A percentile compares a stretch with the other conserved stretches of the same genome.
phyloP scores from a whole-genome alignment of 2,888 invertebrate species.

The Nudaria mundana region DNA sequence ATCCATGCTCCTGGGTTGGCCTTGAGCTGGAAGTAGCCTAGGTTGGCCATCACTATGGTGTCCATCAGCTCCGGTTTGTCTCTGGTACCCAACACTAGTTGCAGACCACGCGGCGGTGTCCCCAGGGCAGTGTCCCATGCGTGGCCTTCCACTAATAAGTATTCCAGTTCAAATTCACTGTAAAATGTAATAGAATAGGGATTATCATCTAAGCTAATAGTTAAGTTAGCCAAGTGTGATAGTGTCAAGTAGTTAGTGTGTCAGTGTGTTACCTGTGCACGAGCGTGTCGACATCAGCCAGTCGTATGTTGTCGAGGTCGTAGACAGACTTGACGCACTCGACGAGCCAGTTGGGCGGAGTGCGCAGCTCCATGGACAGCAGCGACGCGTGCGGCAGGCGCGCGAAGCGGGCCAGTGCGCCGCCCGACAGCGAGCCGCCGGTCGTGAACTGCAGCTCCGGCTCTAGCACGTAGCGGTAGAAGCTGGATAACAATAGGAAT shows the following conservation, averaged over 20 bases:
- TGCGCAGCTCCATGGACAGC: constrained; percentile 88
- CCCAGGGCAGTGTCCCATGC: constrained; percentile 96
- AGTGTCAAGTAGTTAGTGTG: too few relatives aligned
- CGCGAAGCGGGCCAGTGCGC: constrained; percentile 92
- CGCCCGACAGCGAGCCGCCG: constrained; percentile 85
- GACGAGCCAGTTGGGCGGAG: constrained; percentile 98
- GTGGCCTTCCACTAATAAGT: constrained; percentile 95
- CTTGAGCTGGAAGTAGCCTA: constrained; percentile 98
- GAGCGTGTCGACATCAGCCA: constrained; percentile 94
- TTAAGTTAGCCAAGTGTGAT: too few relatives aligned
- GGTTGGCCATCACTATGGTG: constrained; percentile 99
- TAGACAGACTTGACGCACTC: constrained; percentile 95
- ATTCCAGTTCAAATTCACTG: constrained; percentile 97
- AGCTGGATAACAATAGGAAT: constrained; percentile 80
- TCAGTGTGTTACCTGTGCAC: constrained; percentile 91
- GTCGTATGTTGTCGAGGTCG: constrained; percentile 97
- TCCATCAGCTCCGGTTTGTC: constrained; percentile 90
- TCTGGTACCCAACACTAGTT: constrained; percentile 94
- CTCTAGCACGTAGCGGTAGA: constrained; percentile 97
- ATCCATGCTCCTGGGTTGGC: constrained; percentile 99
- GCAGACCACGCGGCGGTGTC: constrained; percentile 98
- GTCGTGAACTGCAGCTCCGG: constrained; percentile 91
- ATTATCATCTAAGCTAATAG: too few relatives aligned
- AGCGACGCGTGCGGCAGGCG: constrained; percentile 95
- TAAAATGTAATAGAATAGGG: too few relatives aligned